These are phyloP conservation scores for Hippocampus abdominalis DNA, from an alignment of 2,113 vertebrate species.

Conservation along the genomic window DNA sequence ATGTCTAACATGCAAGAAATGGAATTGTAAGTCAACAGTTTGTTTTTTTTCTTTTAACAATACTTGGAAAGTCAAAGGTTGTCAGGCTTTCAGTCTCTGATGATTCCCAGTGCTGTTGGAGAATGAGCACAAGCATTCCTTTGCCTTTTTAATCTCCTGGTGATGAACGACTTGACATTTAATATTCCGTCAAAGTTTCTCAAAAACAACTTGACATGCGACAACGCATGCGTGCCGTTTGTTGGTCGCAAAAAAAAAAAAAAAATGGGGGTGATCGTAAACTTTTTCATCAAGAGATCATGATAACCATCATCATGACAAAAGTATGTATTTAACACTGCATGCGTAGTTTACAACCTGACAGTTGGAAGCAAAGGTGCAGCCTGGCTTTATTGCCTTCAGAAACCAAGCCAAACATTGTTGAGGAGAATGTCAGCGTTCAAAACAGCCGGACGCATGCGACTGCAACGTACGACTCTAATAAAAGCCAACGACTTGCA, in stretches of 20 bases:
- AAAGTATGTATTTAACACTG: constrained; percentile 32
- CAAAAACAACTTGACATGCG: constrained; percentile 10
- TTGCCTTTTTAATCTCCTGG: too few species aligned
- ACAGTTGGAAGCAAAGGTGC: constrained; percentile 28
- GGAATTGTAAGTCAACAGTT: too few species aligned
- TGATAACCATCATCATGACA: constrained; percentile 13
- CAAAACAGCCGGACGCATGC: constrained; percentile 33
- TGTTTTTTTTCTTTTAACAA: too few species aligned
- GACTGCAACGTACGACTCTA: constrained; percentile 30
- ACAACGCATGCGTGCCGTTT: constrained; percentile 14
- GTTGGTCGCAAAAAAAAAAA: not conserved
- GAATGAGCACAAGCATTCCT: too few species aligned
- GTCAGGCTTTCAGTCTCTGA: too few species aligned
- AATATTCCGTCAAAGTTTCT: constrained; percentile 40
- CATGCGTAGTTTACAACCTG: constrained; percentile 20
- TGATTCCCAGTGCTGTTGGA: too few species aligned
- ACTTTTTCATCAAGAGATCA: constrained; percentile 28
- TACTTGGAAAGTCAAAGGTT: too few species aligned
- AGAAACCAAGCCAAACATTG: constrained; percentile 37
- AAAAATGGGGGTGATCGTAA: constrained; percentile 5
- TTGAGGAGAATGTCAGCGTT: constrained; percentile 37
- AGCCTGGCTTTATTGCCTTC: constrained; percentile 46
- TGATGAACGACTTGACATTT: constrained; percentile 46
- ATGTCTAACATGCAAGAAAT: too few species aligned
- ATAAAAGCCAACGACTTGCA: constrained; percentile 52